Evolutionary conservation across 2,113 vertebrate genomes (phyloP).

Genomic region (Megaleporinus macrocephalus): DNA sequence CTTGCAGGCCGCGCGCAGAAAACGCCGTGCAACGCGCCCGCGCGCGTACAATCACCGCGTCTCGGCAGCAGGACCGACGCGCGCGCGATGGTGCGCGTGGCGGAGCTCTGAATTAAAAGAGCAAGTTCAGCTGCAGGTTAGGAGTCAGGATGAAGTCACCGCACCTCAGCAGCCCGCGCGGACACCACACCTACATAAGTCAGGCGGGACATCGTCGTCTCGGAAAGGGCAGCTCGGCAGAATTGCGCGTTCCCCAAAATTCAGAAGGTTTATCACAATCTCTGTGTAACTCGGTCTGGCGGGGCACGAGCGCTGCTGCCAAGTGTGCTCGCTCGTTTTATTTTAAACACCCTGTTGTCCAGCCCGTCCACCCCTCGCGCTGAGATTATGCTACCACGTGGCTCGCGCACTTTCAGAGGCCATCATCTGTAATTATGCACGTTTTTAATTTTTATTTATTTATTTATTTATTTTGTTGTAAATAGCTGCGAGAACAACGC

Average conservation of each 20-base stretch:
- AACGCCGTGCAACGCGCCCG: background rate
- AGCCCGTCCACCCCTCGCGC: conserved; percentile 16
- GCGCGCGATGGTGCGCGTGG: background rate
- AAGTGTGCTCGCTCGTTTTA: conserved; percentile 24
- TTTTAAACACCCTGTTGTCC: background rate
- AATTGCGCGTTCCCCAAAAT: background rate
- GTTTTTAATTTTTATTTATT: no score
- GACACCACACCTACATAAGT: background rate
- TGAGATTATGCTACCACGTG: conserved; percentile 55
- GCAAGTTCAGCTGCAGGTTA: background rate
- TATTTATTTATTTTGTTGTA: no score
- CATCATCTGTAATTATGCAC: conserved; percentile 57
- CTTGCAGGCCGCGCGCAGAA: conserved; percentile 9
- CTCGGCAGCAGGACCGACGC: background rate
- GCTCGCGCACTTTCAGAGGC: conserved; percentile 52
- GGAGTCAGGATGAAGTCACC: background rate
- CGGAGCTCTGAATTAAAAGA: background rate
- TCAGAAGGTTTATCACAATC: background rate
- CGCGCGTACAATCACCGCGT: background rate
- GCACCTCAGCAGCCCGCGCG: background rate
- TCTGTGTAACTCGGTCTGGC: background rate
- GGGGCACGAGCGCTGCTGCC: background rate
- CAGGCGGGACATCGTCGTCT: background rate
- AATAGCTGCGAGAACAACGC: conserved; percentile 43
- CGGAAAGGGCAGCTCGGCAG: background rate